Evolutionary conservation across 1,140 invertebrate species (phyloP), one percentile per base, ranked within the genome.

Genomic region (Neuroterus valhalla): DNA sequence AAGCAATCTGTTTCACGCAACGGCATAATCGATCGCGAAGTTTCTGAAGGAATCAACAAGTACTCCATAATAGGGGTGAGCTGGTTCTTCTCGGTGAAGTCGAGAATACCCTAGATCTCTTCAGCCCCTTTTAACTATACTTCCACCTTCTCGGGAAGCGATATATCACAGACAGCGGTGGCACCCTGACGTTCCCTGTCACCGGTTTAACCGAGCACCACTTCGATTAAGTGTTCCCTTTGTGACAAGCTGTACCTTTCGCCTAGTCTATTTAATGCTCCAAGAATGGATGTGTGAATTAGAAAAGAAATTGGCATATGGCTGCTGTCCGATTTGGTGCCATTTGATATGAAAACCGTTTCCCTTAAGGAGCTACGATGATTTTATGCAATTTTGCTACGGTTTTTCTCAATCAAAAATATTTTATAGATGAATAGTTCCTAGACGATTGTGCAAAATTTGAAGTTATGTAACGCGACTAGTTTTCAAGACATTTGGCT

Each of bases 191-290:
- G 85, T 85, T 83, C 82, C 77, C 82, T 87, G 87, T 89, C 87
- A 86, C 79, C 83, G 78, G 68, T 86, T 84, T 87, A 89, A 89
- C 85, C 85, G 85, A 89, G 86, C 80, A 87, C 85, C 83, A 86
- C 85, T 89, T 78, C 83, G 82, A 88, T 89, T 86, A 88, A 88
- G 86, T 88, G 87, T 87, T 87, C 84, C 83, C 82, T 81, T 85
- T 69, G 80, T 69, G 69, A 66, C 80, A 80, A 83, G 81, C 81
- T 84, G 82, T 70, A 83, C 84, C 85, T 80, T 86, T 85, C 81
- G 81, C 72, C 72, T 77, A 76, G 79, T 80, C 77, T 78, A 84
- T 76, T 72, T 15, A 19, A 8, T 12, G 43, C 45, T 69, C 69
- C 43, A 78, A 79, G 70, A 75, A 71, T 77, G 70, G 75, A 82